phyloP scores from a whole-genome alignment of 2,888 invertebrate species.

The Tenthredo amoena region DNA sequence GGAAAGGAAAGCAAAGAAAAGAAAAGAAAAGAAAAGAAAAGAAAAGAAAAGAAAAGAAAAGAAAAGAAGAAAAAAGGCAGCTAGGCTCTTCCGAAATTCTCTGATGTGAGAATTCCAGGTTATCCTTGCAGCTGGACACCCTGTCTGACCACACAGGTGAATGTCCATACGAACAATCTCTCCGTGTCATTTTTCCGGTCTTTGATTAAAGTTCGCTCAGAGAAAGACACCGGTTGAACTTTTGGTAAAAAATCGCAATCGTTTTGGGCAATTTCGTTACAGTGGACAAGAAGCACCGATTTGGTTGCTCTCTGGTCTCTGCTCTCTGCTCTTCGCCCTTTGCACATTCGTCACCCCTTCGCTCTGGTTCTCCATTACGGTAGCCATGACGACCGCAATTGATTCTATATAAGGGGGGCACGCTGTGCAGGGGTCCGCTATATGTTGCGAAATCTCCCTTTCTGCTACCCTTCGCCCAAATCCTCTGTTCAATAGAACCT shows the following conservation, averaged over 20 bases:
- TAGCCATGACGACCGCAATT: conserved; percentile 77
- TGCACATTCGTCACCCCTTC: conserved; percentile 62
- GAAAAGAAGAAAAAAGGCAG: not conserved
- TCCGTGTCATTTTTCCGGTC: not conserved
- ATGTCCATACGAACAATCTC: no score
- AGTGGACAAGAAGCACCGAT: not conserved
- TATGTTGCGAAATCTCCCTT: not conserved
- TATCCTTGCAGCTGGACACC: no score
- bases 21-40: not conserved
- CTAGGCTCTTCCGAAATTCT: no score
- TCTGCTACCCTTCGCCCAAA: not conserved
- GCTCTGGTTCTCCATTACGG: conserved; percentile 76
- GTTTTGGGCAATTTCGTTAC: not conserved
- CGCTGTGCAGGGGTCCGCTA: conserved; percentile 29
- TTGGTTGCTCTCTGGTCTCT: conserved; percentile 7
- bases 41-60: not conserved
- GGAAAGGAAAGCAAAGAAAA: not conserved
- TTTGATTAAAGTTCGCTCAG: not conserved
- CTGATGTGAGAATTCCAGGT: no score
- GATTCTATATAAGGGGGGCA: conserved; percentile 66
- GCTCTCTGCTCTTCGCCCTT: conserved; percentile 34
- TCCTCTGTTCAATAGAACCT: not conserved
- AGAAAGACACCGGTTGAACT: not conserved
- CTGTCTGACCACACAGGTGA: no score
- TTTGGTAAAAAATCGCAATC: not conserved